Evolutionary conservation across 1,140 invertebrate species (phyloP).

Genomic region (Plectus sambesii): DNA sequence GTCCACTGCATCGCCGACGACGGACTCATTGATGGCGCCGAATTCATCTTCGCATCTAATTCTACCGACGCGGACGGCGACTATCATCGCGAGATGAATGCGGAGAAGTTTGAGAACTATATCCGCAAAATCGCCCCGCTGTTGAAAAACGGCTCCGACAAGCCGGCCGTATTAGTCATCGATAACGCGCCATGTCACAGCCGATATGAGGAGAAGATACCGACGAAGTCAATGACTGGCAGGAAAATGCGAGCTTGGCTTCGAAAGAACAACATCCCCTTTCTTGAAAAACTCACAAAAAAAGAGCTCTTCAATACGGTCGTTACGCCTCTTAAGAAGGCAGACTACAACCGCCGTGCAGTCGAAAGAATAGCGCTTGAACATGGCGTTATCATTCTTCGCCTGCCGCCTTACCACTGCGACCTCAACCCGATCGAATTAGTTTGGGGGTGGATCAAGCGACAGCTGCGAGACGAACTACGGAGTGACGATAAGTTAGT

Average conservation of each 20-base stretch:
- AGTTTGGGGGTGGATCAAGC: slow-evolving; percentile 4
- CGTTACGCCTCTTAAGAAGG: background rate
- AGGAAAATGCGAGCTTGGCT: slow-evolving; percentile 1
- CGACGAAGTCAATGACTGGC: background rate
- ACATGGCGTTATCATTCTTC: background rate
- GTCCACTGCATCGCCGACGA: too few species aligned
- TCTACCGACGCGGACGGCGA: slow-evolving; percentile 2
- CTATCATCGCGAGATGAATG: slow-evolving; percentile 10
- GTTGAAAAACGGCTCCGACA: background rate
- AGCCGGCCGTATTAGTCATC: background rate
- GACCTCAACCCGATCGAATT: slow-evolving; percentile 5
- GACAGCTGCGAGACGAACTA: background rate
- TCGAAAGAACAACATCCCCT: background rate
- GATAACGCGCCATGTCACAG: slow-evolving; percentile 6
- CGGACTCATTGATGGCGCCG: too few species aligned
- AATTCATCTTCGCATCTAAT: too few species aligned
- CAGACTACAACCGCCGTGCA: background rate
- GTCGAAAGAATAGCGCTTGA: background rate
- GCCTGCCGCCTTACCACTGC: slow-evolving; percentile 5
- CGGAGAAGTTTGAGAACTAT: slow-evolving; percentile 3
- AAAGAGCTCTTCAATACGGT: background rate
- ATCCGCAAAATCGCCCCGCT: background rate
- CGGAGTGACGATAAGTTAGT: too few species aligned
- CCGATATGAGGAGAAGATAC: background rate
- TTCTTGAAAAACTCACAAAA: slow-evolving; percentile 1